Evolutionary conservation across 2,888 invertebrate species (phyloP).

Genomic region (Cryptocephalus moraei): DNA sequence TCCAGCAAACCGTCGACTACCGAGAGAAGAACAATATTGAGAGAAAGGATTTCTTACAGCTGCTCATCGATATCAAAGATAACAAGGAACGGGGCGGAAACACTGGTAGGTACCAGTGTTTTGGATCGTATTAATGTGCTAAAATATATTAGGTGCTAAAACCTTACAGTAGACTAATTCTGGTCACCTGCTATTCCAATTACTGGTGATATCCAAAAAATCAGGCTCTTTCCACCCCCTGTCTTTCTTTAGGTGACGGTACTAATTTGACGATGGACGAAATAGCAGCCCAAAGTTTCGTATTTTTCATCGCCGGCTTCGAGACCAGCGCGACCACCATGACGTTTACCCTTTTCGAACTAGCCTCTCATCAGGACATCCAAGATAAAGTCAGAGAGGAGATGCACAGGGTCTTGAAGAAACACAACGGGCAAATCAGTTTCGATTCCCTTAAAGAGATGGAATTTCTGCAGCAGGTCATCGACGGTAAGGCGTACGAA

Average conservation of each 20-base stretch:
- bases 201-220: too few relatives aligned
- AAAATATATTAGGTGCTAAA: too few relatives aligned
- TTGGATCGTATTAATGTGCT: too few relatives aligned
- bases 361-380: slow-evolving; percentile 12
- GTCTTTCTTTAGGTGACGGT: slow-evolving; percentile 8
- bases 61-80: slow-evolving; percentile 30
- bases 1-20: slow-evolving; percentile 36
- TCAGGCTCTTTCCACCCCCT: too few relatives aligned
- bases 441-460: slow-evolving; percentile 19
- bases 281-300: slow-evolving; percentile 17
- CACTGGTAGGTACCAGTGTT: too few relatives aligned
- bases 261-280: slow-evolving; percentile 11
- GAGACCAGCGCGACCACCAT: slow-evolving; percentile 21
- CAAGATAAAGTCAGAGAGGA: slow-evolving; percentile 17
- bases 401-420: slow-evolving; percentile 12
- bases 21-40: slow-evolving; percentile 36
- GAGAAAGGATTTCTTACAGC: slow-evolving; percentile 45
- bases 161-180: too few relatives aligned
- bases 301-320: slow-evolving; percentile 20
- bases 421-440: slow-evolving; percentile 13
- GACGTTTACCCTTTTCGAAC: slow-evolving; percentile 17
- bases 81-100: slow-evolving; percentile 2
- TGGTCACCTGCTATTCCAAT: too few relatives aligned
- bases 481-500: slow-evolving; percentile 13
- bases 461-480: slow-evolving; percentile 17